Base-by-base conservation (phyloP, 2,888 invertebrate genomes). In the Trissolcus japonicus region DNA sequence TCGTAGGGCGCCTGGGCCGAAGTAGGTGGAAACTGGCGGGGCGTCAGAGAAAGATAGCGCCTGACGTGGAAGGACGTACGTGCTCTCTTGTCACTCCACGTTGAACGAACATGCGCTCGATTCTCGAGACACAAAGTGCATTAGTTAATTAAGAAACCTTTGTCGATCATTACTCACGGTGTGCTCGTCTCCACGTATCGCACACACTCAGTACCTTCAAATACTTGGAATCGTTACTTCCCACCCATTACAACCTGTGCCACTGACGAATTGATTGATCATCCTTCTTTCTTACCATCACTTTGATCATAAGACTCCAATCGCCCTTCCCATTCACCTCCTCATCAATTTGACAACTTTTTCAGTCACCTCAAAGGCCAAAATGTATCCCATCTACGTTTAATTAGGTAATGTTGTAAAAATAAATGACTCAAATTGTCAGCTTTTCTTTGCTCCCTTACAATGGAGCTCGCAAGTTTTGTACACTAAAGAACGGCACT, bases 141-240 rank as follows among this genome's bases (percentile, higher is more conserved):
- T 86, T 84, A 84, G 82, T 86, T 86, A 84, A 86, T 86, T 86
- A 84, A 79, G 65, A 56, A 72, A 62, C 76, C 76, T 53, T 72
- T 62, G 62, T 59, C 50, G 67, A 72, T 76, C 76, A 72, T 76
- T 76, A 76, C 67, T 76, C 67, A 76, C 61, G 41, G 35, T 50
- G 35, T 35, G 46, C 51, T 46, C 67, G 48, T 51, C 43, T 19
- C 51, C 25, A 40, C 56, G 76, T 69, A 69, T 76, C 51, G 53
- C 43, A 35, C 35, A 35, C 35, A 35, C 35, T 43, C 40, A 9
- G 46, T 73, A 54, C 57, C 17, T 46, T 56, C 43, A 51, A 69
- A 55, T 69, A 60, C 56, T 76, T 57, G 41, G 48, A 76, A 66
- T 66, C 65, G 61, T 69, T 75, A 40, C 29, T 41, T 59, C 46